A percentile compares a stretch with the other conserved stretches of the same genome.
These are phyloP conservation scores for Andrena bicolor DNA, from an alignment of 2,888 invertebrate species.

Conservation along the genomic window DNA sequence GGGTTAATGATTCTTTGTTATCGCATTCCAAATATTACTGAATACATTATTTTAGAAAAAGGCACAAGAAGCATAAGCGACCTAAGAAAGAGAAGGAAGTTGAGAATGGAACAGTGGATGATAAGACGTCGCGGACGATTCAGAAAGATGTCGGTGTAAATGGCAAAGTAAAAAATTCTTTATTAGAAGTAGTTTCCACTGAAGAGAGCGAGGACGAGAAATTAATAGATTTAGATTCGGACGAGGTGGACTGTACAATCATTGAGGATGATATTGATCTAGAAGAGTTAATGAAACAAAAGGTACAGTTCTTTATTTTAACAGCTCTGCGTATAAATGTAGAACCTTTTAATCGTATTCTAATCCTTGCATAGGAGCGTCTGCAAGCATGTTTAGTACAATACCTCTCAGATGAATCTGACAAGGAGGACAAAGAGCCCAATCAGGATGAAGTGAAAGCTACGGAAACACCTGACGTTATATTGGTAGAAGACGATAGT, in stretches of 20 bases:
- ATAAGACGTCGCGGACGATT: conserved; percentile 71
- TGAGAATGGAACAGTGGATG: conserved; percentile 80
- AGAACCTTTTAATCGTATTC: neutral
- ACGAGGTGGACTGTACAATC: conserved; percentile 89
- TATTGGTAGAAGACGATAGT: conserved; percentile 89
- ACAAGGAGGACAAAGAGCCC: conserved; percentile 86
- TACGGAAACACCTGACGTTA: conserved; percentile 87
- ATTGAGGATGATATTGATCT: conserved; percentile 94
- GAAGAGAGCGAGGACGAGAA: conserved; percentile 84
- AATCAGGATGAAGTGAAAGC: conserved; percentile 84
- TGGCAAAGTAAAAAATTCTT: conserved; percentile 78
- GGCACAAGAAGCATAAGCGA: conserved; percentile 83
- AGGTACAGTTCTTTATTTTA: conserved; percentile 86
- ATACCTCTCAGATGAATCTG: conserved; percentile 89
- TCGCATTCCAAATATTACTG: neutral
- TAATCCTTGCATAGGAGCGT: conserved; percentile 82
- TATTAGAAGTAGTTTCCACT: conserved; percentile 81
- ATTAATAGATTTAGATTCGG: conserved; percentile 83
- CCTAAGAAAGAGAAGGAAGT: conserved; percentile 78
- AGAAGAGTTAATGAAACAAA: conserved; percentile 96
- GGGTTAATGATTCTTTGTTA: neutral
- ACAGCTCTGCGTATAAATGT: neutral
- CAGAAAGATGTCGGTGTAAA: conserved; percentile 77
- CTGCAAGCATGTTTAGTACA: conserved; percentile 92
- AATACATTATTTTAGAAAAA: conserved; percentile 74